Evolutionary conservation across 2,113 vertebrate species (phyloP).

Genomic region (Phaethon lepturus): DNA sequence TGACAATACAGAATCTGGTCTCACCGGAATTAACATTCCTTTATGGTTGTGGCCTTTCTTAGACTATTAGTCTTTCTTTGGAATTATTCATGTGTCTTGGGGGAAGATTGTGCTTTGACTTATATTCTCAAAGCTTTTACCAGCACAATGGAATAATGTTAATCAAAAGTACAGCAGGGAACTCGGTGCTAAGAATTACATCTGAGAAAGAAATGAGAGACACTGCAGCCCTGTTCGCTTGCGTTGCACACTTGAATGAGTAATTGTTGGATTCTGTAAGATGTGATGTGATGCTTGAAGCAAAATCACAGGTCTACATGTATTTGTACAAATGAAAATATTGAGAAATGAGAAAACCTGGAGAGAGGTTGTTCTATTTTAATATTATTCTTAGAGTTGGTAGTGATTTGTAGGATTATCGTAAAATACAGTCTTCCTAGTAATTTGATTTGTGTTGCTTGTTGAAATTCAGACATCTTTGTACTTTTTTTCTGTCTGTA

Average conservation of each 20-base stretch:
- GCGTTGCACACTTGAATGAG: background rate
- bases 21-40: background rate
- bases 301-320: background rate
- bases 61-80: background rate
- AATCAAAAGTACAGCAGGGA: conserved; percentile 9
- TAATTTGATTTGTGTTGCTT: background rate
- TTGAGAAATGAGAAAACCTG: background rate
- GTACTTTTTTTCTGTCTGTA: background rate
- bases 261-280: background rate
- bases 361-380: background rate
- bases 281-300: background rate
- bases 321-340: conserved; percentile 23
- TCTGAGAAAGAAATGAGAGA: background rate
- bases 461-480: background rate
- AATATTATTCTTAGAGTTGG: background rate
- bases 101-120: background rate
- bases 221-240: background rate
- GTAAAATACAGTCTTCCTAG: background rate
- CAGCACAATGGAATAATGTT: background rate
- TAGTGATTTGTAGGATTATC: background rate
- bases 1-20: background rate
- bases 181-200: background rate
- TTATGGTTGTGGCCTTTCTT: background rate
- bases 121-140: background rate
- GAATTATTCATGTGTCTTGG: background rate